Percentiles rank a stretch among this genome's conserved stretches.
These are phyloP conservation scores for Rynchops niger DNA, from an alignment of 2,113 vertebrate species.

Conservation along the genomic window DNA sequence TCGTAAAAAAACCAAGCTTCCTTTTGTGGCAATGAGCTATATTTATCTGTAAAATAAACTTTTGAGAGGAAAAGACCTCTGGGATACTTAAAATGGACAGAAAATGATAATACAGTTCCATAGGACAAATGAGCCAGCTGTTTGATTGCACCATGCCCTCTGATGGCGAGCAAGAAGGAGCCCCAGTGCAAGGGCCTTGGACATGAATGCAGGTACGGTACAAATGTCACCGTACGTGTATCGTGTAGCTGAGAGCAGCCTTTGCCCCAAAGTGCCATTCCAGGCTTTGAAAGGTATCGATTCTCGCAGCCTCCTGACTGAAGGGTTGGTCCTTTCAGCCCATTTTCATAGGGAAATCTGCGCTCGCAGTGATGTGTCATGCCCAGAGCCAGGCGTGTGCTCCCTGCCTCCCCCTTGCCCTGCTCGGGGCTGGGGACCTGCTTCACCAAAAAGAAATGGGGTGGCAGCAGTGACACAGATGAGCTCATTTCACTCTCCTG, in stretches of 20 bases:
- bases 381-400: rapidly evolving
- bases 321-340: not conserved
- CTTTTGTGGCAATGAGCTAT: not conserved
- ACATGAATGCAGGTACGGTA: not conserved
- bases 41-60: not conserved
- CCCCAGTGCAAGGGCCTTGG: not conserved
- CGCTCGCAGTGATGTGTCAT: rapidly evolving
- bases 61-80: not conserved
- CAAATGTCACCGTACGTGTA: rapidly evolving
- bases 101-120: not conserved
- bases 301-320: not conserved
- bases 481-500: not conserved
- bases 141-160: not conserved
- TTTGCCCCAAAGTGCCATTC: not conserved
- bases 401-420: not conserved
- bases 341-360: slow-evolving; percentile 48
- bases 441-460: not conserved
- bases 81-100: not conserved
- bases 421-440: not conserved
- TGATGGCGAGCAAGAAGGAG: not conserved
- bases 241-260: not conserved
- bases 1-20: not conserved
- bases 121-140: not conserved
- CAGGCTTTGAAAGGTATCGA: not conserved
- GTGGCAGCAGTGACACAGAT: not conserved